Evolutionary conservation across 1,140 invertebrate genomes (phyloP), one percentile per base, ranked within the genome.

Genomic region (Argopecten irradians): DNA sequence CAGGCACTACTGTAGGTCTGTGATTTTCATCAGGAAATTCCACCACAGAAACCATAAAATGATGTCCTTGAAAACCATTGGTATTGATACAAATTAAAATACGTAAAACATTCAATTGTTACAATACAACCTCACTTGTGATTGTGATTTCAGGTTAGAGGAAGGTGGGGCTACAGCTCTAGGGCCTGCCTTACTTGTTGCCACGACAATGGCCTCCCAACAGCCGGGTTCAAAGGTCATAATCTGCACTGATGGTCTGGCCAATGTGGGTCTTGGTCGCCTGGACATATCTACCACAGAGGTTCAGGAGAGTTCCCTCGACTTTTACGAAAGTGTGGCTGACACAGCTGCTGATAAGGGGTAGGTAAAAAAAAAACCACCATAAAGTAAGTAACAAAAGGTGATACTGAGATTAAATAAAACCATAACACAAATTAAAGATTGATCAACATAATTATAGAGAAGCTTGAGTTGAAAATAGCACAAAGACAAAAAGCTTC

Each of bases 241-340:
- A 84, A 85, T 95, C 19, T 95, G 94, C 89, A 95, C 95, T 36
- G 95, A 95, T 91, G 95, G 95, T 13, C 90, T 93, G 87, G 94
- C 95, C 8, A 95, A 95, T 91, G 91, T 95, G 46, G 95, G 95
- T 3, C 84, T 95, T 32, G 95, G 95, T 13, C 93, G 92, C 34
- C 83, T 95, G n/a, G 91, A 93, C 22, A 46, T 91, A 55, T 82
- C 90, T 34, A 88, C 84, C 28, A 83, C 90, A 34, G 91, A 91
- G 2, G 46, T 88, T n/a, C 90, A 92, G 19, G 43, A 91, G 34
- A 88, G 91, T 16, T 85, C 85, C 5, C 88, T 88, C 46, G 86
- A 91, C n/a, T 95, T 95, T 88, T 95, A 95, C 91, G 91, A 93
- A 39, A 91, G 92, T 34, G 85, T 94, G 82, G 93, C 90, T 28